phyloP scores from a whole-genome alignment of 1,140 invertebrate genomes.

The Teleopsis dalmanni region DNA sequence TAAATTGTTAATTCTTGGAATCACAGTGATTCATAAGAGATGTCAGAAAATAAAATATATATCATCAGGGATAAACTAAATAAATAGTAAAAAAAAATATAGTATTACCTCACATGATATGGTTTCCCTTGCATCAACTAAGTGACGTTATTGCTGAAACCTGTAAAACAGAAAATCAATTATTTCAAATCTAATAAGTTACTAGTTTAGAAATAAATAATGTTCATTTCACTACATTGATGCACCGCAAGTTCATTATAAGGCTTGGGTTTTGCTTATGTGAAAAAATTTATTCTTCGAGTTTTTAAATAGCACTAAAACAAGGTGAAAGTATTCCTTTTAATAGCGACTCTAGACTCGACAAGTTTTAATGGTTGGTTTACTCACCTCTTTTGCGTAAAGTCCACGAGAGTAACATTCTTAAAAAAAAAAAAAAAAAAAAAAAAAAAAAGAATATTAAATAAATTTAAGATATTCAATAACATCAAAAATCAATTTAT shows the following conservation, averaged over 20 bases:
- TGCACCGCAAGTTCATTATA: constrained; percentile 32
- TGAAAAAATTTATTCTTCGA: constrained; percentile 35
- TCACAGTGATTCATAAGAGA: constrained; percentile 40
- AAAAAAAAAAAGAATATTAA: too few relatives aligned
- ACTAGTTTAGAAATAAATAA: constrained; percentile 1
- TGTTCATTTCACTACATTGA: constrained; percentile 36
- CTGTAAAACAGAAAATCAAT: too few relatives aligned
- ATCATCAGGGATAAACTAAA: constrained; percentile 22
- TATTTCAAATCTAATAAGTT: background rate
- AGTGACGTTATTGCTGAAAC: too few relatives aligned
- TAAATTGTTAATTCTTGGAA: constrained; percentile 13
- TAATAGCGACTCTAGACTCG: constrained; percentile 29
- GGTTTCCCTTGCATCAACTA: background rate
- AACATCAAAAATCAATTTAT: background rate
- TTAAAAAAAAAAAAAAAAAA: background rate
- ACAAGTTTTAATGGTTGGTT: background rate
- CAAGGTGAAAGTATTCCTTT: constrained; percentile 30
- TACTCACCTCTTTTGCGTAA: background rate
- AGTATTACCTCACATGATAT: background rate
- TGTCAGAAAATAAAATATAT: constrained; percentile 39
- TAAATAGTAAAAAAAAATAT: background rate
- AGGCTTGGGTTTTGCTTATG: constrained; percentile 42
- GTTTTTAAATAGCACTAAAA: constrained; percentile 40
- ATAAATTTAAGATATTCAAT: background rate
- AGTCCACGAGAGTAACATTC: background rate